phyloP scores from a whole-genome alignment of 1,140 invertebrate genomes.

The Papilio polyxenes region DNA sequence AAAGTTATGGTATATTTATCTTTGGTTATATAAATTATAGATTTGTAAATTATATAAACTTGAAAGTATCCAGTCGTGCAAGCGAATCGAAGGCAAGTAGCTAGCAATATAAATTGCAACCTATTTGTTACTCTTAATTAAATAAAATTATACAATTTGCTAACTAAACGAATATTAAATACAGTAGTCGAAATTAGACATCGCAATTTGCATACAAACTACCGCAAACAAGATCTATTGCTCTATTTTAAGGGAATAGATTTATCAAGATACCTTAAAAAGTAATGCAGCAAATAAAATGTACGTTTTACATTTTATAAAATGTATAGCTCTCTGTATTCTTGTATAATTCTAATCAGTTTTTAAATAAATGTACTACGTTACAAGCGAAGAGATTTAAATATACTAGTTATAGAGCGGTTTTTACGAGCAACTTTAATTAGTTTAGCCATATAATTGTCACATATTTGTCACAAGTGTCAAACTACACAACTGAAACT shows the following conservation, averaged over 20 bases:
- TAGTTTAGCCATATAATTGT: too few species aligned
- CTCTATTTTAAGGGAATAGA: slow-evolving; percentile 24
- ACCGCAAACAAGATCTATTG: slow-evolving; percentile 30
- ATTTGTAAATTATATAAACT: slow-evolving; percentile 1
- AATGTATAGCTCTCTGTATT: neutral
- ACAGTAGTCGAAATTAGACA: slow-evolving; percentile 36
- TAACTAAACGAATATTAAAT: slow-evolving; percentile 23
- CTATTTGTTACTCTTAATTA: slow-evolving; percentile 18
- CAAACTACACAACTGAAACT: too few species aligned
- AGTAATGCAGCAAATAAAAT: neutral
- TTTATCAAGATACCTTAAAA: slow-evolving; percentile 31
- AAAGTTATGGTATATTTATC: neutral
- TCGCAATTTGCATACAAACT: slow-evolving; percentile 31
- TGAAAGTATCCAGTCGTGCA: neutral
- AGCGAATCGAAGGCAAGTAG: slow-evolving; percentile 10
- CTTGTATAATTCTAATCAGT: neutral
- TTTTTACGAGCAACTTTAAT: too few species aligned
- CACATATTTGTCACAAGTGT: too few species aligned
- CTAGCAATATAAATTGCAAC: neutral
- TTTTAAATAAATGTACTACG: neutral
- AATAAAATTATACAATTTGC: slow-evolving; percentile 32
- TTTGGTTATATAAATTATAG: neutral
- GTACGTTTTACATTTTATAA: neutral
- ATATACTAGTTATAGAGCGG: too few species aligned
- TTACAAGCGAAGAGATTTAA: neutral